Evolutionary conservation across 2,113 vertebrate species (phyloP), one percentile per base, ranked within the genome.

Genomic region (Limanda limanda): DNA sequence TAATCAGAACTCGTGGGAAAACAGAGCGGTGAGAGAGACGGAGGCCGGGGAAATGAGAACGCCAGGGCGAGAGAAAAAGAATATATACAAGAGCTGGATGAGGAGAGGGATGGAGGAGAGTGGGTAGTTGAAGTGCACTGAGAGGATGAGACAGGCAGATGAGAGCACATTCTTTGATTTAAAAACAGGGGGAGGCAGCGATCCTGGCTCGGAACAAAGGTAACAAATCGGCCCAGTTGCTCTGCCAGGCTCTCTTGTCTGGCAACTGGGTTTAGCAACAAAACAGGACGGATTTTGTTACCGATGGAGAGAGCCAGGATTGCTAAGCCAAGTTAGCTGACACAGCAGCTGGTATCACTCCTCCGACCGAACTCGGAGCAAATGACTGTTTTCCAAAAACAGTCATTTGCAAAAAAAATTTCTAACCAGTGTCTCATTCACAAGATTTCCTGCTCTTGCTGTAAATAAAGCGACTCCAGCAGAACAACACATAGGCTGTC

Each of bases 1-100:
- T 93, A 94, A 94, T 94, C 90, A 90, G 83, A 92, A 88, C 93
- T 91, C 92, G 47, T 79, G 92, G 88, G 93, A 85, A 85, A 88
- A 88, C 68, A 84, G 78, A 81, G 82, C 23, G 9, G n/a, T n/a
- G 37, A 69, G 78, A 81, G 76, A 89, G 70, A 88, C 62, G 23
- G 54, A 87, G 84, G 76, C 81, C 73, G 63, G 79, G 72, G 79
- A 85, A 87, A 86, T 67, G 56, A 75, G 86, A 84, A 84, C 25
- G 54, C 37, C 73, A 35, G 66, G 31, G 71, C 64, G 56, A 65
- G 18, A 80, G 79, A 81, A 68, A 71, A 54, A 79, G 79, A 83
- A 83, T 1, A 7, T 71, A n/a, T 3, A 13, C 13, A 31, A 66
- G 69, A 72, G 63, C 51, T 71, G 60, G 67, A 74, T 14, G 59